Evolutionary conservation across 2,888 invertebrate species (phyloP).

Genomic region (Macaria notata): DNA sequence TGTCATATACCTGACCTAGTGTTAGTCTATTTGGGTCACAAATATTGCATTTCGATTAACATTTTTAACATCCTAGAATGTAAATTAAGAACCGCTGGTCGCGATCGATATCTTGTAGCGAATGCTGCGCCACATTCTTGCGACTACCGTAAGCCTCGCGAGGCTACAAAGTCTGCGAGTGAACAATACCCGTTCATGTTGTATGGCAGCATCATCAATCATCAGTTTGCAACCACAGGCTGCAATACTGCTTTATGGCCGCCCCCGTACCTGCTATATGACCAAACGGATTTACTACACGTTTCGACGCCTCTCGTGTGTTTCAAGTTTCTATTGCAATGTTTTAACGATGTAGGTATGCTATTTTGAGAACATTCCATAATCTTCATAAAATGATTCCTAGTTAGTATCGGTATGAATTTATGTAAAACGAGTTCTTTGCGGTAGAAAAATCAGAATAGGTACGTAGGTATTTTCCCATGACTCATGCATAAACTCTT

Average conservation of each 20-base stretch:
- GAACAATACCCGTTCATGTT: conserved; percentile 12
- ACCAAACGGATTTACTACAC: conserved; percentile 10
- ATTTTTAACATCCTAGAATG: not conserved
- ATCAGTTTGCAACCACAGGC: conserved; percentile 15
- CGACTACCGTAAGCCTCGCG: conserved; percentile 14
- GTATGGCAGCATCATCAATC: conserved; percentile 15
- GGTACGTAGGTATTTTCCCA: too few relatives aligned
- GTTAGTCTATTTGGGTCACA: conserved; percentile 13
- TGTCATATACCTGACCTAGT: conserved; percentile 41
- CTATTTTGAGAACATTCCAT: too few relatives aligned
- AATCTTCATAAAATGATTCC: too few relatives aligned
- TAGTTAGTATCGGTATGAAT: too few relatives aligned
- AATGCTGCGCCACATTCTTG: not conserved
- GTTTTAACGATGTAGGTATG: too few relatives aligned
- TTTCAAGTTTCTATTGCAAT: not conserved
- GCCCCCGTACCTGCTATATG: not conserved
- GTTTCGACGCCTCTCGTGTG: not conserved
- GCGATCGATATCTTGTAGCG: conserved; percentile 2
- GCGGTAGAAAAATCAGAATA: too few relatives aligned
- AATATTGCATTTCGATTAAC: too few relatives aligned
- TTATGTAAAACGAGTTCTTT: too few relatives aligned
- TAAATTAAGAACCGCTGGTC: conserved; percentile 1
- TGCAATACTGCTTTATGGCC: conserved; percentile 9
- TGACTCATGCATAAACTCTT: too few relatives aligned
- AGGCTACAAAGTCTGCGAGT: conserved; percentile 14